These are phyloP conservation scores for Ochropacha duplaris DNA, from an alignment of 2,888 invertebrate genomes.

Conservation along the genomic window DNA sequence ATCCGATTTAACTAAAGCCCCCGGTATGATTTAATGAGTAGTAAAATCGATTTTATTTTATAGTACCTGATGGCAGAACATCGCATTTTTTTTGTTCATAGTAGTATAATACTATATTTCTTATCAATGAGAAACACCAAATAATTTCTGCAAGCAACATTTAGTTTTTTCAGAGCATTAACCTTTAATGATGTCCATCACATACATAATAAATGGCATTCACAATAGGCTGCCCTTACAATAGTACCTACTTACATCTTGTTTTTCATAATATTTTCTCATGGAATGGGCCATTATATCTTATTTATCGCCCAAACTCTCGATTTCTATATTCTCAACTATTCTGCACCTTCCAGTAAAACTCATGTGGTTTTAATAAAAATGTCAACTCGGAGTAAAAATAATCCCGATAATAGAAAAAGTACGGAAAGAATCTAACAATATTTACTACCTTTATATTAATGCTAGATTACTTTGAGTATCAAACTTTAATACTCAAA, in stretches of 20 bases:
- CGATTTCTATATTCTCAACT: constrained; percentile 50
- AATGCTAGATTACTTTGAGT: too few species aligned
- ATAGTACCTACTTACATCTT: constrained; percentile 40
- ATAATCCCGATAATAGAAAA: too few species aligned
- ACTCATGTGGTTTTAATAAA: constrained; percentile 39
- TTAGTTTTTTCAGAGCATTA: neutral
- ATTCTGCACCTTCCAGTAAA: constrained; percentile 49
- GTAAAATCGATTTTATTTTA: too few species aligned
- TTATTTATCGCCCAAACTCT: constrained; percentile 64
- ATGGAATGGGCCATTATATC: constrained; percentile 66
- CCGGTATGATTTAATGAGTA: too few species aligned
- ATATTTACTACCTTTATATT: too few species aligned
- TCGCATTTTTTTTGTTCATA: too few species aligned
- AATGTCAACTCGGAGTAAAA: constrained; percentile 39
- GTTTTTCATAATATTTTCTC: constrained; percentile 62
- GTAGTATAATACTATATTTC: too few species aligned
- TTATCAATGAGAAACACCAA: neutral
- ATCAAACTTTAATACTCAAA: too few species aligned
- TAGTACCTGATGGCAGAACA: too few species aligned
- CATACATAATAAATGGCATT: neutral
- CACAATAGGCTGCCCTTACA: constrained; percentile 33
- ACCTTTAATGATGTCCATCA: neutral
- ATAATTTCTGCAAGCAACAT: neutral
- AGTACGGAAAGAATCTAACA: too few species aligned
- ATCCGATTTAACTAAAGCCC: too few species aligned